phyloP scores from a whole-genome alignment of 2,888 invertebrate genomes.

The Meiosimyza platycephala region DNA sequence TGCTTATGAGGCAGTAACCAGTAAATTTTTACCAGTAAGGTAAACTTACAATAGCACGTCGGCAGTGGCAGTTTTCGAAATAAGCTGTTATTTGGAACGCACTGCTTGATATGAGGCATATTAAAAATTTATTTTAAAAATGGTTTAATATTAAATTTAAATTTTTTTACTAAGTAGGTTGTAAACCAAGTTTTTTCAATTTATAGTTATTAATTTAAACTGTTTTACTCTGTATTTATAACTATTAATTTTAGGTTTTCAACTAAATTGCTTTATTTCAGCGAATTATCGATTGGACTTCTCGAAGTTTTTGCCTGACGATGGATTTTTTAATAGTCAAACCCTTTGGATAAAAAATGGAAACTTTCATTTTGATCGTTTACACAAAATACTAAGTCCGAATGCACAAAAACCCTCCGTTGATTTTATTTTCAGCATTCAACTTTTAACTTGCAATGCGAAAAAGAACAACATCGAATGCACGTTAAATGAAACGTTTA shows the following conservation, averaged over 20 bases:
- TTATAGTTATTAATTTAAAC: too few species aligned
- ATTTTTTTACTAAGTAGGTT: too few species aligned
- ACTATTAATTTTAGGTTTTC: neutral
- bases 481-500: conserved; percentile 28
- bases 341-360: conserved; percentile 44
- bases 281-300: conserved; percentile 59
- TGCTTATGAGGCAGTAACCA: too few species aligned
- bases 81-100: too few species aligned
- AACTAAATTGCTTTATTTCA: conserved; percentile 25
- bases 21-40: too few species aligned
- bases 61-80: too few species aligned
- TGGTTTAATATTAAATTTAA: too few species aligned
- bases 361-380: conserved; percentile 51
- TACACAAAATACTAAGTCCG: conserved; percentile 46
- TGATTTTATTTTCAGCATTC: conserved; percentile 54
- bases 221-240: neutral
- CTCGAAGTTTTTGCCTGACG: conserved; percentile 50
- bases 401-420: conserved; percentile 52
- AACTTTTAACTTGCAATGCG: conserved; percentile 47
- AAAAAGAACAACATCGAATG: conserved; percentile 28
- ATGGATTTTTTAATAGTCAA: conserved; percentile 47
- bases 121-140: neutral
- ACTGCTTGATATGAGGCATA: neutral
- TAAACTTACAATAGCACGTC: too few species aligned
- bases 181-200: too few species aligned